Conservation (phyloP, 2,113 vertebrate species). For the Lamprologus sp. region DNA sequence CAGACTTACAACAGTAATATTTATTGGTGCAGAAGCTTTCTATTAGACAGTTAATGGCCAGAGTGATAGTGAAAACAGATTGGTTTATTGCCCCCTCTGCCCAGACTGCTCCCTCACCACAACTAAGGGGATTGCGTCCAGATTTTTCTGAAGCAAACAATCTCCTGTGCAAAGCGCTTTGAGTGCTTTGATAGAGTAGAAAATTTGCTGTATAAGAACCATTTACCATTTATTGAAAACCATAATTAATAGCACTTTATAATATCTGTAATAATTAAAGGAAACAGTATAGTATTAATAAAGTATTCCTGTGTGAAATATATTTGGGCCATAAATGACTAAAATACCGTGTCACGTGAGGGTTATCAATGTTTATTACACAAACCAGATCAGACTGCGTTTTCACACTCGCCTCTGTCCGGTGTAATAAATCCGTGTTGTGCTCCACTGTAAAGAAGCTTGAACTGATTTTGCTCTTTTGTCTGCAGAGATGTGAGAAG, state of each 20-base stretch:
- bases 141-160: not conserved
- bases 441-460: not conserved
- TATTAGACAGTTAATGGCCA: not conserved
- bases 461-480: not conserved
- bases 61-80: not conserved
- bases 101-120: not conserved
- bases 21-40: not conserved
- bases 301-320: not conserved
- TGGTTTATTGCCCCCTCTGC: not conserved
- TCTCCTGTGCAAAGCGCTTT: not conserved
- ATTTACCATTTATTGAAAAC: not conserved
- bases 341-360: not conserved
- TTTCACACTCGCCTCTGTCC: not conserved
- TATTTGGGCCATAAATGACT: not conserved
- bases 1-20: not conserved
- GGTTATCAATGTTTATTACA: not conserved
- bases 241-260: not conserved
- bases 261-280: not conserved
- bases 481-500: conserved; percentile 86
- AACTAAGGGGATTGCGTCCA: not conserved
- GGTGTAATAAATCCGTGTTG: not conserved
- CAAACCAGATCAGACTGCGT: not conserved
- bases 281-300: not conserved
- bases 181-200: not conserved
- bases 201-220: not conserved